These are phyloP conservation scores for Hemicrepidius hirtus DNA, from an alignment of 2,888 invertebrate species.

Conservation along the genomic window DNA sequence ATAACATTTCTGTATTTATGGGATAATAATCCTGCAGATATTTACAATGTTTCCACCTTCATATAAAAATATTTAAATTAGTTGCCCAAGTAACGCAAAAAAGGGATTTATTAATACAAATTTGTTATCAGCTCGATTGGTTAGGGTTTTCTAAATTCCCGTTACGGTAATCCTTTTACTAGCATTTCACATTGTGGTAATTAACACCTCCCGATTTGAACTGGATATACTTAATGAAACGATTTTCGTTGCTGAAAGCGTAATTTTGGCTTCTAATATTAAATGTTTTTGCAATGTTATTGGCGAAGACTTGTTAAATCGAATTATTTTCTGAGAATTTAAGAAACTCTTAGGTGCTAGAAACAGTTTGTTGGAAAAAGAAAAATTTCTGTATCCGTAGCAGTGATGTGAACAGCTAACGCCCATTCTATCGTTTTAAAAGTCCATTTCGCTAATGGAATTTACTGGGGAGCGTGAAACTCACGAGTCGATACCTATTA, in stretches of 20 bases:
- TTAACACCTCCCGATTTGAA: slow-evolving; percentile 2
- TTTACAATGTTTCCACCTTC: background rate
- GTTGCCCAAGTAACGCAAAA: too few species aligned
- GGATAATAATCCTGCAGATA: slow-evolving; percentile 1
- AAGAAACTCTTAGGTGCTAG: too few species aligned
- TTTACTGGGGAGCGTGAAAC: slow-evolving; percentile 60
- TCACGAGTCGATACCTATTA: slow-evolving; percentile 64
- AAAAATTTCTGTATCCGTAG: slow-evolving; percentile 6
- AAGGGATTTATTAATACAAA: too few species aligned
- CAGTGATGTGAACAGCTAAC: slow-evolving; percentile 35
- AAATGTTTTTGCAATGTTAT: too few species aligned
- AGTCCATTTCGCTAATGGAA: slow-evolving; percentile 70
- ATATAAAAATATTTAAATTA: too few species aligned
- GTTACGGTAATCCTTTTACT: background rate
- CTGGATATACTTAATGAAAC: background rate
- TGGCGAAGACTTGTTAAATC: too few species aligned
- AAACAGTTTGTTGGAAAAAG: background rate
- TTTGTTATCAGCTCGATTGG: too few species aligned
- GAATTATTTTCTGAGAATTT: too few species aligned
- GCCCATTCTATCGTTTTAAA: slow-evolving; percentile 63
- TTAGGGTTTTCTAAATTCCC: background rate
- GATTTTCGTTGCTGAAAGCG: too few species aligned
- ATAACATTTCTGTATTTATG: slow-evolving; percentile 24
- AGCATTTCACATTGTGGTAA: slow-evolving; percentile 1
- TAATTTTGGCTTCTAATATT: too few species aligned